Evolutionary conservation across 2,113 vertebrate genomes (phyloP).

Genomic region (Sylvicapra grimmia): DNA sequence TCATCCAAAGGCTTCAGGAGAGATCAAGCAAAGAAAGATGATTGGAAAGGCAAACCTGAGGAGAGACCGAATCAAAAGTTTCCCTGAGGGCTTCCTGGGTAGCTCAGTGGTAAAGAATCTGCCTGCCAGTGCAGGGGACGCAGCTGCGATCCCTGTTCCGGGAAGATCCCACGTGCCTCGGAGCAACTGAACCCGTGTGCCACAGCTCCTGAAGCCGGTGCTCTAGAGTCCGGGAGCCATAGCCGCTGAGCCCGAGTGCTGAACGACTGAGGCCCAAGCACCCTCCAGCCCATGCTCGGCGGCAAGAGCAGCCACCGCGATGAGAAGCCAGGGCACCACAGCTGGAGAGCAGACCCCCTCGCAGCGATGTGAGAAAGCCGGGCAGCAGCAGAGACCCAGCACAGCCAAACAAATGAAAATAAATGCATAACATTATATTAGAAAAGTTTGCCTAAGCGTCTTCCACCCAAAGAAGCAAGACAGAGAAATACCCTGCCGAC

Average conservation of each 20-base stretch:
- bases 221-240: neutral
- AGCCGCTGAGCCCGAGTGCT: neutral
- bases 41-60: constrained; percentile 4
- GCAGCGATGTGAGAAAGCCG: accelerated
- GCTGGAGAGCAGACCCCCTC: neutral
- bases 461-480: neutral
- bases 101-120: neutral
- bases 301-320: accelerated
- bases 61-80: neutral
- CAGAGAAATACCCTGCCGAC: neutral
- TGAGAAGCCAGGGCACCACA: accelerated
- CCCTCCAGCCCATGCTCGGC: accelerated
- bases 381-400: neutral
- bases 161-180: neutral
- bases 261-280: neutral
- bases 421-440: accelerated
- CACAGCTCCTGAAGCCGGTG: neutral
- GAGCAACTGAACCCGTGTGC: accelerated
- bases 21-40: neutral
- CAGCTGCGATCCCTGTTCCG: neutral
- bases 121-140: neutral
- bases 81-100: neutral
- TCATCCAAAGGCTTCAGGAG: neutral
- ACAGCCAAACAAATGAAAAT: neutral
- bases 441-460: neutral